These are phyloP conservation scores for Antitype chi DNA, from an alignment of 2,888 invertebrate genomes.

Conservation along the genomic window DNA sequence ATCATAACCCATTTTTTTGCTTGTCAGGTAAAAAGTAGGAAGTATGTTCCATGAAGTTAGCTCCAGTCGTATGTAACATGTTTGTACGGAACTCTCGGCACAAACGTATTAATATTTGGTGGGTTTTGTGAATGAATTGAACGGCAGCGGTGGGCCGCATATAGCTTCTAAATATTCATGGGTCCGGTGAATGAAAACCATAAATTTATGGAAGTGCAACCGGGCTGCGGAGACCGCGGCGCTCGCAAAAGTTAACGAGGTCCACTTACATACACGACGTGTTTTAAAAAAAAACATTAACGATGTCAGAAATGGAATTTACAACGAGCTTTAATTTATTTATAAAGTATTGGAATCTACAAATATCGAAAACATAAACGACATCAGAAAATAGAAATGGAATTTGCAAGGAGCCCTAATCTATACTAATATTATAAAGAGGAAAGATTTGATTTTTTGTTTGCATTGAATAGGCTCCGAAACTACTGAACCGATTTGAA, in stretches of 20 bases:
- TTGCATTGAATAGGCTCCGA: no score
- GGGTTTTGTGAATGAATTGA: constrained; percentile 72
- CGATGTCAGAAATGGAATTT: constrained; percentile 38
- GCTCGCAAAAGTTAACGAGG: constrained; percentile 72
- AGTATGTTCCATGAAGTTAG: background rate
- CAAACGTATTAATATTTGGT: constrained; percentile 65
- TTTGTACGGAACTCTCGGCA: constrained; percentile 42
- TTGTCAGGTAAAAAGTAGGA: background rate
- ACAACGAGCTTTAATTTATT: constrained; percentile 26
- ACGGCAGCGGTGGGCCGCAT: constrained; percentile 70
- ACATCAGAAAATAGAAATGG: no score
- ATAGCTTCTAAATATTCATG: constrained; percentile 83
- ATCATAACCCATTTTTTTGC: no score
- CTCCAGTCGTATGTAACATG: background rate
- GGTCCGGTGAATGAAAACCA: constrained; percentile 74
- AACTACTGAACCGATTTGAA: no score
- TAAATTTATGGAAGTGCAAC: constrained; percentile 72
- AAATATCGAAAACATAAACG: no score
- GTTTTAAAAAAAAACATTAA: constrained; percentile 29
- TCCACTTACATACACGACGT: constrained; percentile 31
- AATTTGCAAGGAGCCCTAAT: no score
- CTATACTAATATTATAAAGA: no score
- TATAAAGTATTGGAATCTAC: constrained; percentile 7
- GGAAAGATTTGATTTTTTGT: no score
- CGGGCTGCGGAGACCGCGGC: constrained; percentile 51